Evolutionary conservation across 2,888 invertebrate species (phyloP).

Genomic region (Amblyjoppa proteus): DNA sequence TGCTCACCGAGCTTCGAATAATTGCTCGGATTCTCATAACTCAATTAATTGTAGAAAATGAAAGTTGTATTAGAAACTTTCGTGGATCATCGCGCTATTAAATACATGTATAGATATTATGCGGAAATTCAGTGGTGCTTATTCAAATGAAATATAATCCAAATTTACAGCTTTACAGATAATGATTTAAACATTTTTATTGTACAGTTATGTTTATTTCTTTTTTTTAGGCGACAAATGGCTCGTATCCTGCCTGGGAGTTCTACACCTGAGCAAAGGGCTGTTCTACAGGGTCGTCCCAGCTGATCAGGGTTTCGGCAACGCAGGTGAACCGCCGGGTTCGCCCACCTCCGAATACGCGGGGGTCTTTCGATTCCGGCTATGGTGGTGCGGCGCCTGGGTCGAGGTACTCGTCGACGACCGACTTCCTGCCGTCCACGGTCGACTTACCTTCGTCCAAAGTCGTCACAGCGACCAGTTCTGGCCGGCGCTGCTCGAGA

Average conservation of each 20-base stretch:
- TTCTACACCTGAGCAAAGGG: slow-evolving; percentile 93
- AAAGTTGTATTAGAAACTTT: neutral
- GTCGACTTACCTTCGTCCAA: slow-evolving; percentile 94
- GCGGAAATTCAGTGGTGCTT: neutral
- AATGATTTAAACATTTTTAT: neutral
- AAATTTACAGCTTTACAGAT: too few species aligned
- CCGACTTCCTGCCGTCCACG: slow-evolving; percentile 94
- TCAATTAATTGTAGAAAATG: neutral
- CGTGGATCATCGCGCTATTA: neutral
- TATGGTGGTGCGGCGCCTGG: slow-evolving; percentile 98
- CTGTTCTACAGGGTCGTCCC: slow-evolving; percentile 96
- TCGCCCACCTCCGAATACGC: slow-evolving; percentile 86
- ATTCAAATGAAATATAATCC: neutral
- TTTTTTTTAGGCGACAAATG: slow-evolving; percentile 92
- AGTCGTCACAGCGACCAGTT: slow-evolving; percentile 92
- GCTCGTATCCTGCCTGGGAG: slow-evolving; percentile 95
- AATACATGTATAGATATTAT: neutral
- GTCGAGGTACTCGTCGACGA: slow-evolving; percentile 96
- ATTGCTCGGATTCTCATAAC: neutral
- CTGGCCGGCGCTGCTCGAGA: slow-evolving; percentile 96
- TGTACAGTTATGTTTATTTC: neutral
- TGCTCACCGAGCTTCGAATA: neutral
- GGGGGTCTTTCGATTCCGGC: slow-evolving; percentile 94
- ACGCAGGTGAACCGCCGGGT: slow-evolving; percentile 86
- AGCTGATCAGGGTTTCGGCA: slow-evolving; percentile 93